Evolutionary conservation across 2,888 invertebrate species (phyloP).

Genomic region (Taenaris catops): DNA sequence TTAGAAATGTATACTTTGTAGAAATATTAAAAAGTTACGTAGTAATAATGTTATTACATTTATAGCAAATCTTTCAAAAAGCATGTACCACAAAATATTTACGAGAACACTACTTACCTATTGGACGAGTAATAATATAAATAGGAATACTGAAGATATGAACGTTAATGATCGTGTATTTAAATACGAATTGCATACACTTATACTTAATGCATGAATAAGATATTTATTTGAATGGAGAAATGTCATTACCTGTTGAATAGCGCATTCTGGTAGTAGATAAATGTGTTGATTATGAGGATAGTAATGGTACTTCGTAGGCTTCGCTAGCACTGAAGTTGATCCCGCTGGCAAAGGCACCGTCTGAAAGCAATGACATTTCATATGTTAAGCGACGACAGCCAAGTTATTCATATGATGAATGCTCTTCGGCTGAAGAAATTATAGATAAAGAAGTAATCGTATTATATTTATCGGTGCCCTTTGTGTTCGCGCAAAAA

Average conservation of each 20-base stretch:
- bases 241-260: slow-evolving; percentile 85
- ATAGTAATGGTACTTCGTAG: slow-evolving; percentile 96
- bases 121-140: no score
- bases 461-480: slow-evolving; percentile 16
- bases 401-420: slow-evolving; percentile 20
- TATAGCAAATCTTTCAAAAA: no score
- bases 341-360: slow-evolving; percentile 83
- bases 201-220: background rate
- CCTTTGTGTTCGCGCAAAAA: slow-evolving; percentile 25
- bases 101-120: no score
- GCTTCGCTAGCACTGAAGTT: slow-evolving; percentile 87
- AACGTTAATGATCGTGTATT: background rate
- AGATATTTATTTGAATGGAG: slow-evolving; percentile 8
- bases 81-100: no score
- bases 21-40: no score
- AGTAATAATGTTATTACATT: no score
- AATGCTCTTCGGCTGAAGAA: slow-evolving; percentile 13
- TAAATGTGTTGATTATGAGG: slow-evolving; percentile 96
- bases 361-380: slow-evolving; percentile 78
- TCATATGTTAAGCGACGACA: slow-evolving; percentile 9
- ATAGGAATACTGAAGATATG: no score
- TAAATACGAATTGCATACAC: background rate
- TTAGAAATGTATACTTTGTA: no score
- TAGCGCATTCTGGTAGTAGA: slow-evolving; percentile 94
- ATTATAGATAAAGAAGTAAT: slow-evolving; percentile 17